Evolutionary conservation across 2,113 vertebrate species (phyloP).

Genomic region (Antigone vipio): DNA sequence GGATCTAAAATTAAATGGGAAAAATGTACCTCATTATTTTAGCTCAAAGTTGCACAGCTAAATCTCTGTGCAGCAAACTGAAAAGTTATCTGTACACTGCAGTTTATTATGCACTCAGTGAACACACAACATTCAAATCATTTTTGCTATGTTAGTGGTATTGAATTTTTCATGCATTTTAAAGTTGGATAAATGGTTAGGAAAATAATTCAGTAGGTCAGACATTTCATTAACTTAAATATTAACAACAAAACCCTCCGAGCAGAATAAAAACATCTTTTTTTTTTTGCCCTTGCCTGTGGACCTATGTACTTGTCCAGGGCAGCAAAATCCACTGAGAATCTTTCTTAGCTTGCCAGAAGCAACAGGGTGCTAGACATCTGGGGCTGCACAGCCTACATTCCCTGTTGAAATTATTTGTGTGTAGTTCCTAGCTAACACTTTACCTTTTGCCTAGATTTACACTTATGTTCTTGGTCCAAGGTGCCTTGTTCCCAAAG

Average conservation of each 20-base stretch:
- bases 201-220: conserved; percentile 44
- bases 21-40: conserved; percentile 53
- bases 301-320: not conserved
- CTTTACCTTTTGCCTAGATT: not conserved
- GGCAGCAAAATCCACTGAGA: not conserved
- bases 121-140: conserved; percentile 4
- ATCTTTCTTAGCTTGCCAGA: not conserved
- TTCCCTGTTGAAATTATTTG: not conserved
- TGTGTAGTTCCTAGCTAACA: not conserved
- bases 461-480: not conserved
- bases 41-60: conserved; percentile 36
- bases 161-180: conserved; percentile 41
- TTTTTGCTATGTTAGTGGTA: conserved; percentile 16
- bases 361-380: not conserved
- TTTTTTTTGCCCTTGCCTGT: not conserved
- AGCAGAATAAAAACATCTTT: not conserved
- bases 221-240: conserved; percentile 19
- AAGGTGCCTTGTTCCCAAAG: not conserved
- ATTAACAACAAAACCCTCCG: conserved; percentile 32
- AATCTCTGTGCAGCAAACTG: conserved; percentile 35
- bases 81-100: conserved; percentile 25
- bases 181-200: conserved; percentile 26
- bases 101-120: conserved; percentile 37
- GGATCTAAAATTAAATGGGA: conserved; percentile 54
- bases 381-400: not conserved